Base-by-base conservation (phyloP, 2,888 invertebrate species). In the Aphodius granarius region DNA sequence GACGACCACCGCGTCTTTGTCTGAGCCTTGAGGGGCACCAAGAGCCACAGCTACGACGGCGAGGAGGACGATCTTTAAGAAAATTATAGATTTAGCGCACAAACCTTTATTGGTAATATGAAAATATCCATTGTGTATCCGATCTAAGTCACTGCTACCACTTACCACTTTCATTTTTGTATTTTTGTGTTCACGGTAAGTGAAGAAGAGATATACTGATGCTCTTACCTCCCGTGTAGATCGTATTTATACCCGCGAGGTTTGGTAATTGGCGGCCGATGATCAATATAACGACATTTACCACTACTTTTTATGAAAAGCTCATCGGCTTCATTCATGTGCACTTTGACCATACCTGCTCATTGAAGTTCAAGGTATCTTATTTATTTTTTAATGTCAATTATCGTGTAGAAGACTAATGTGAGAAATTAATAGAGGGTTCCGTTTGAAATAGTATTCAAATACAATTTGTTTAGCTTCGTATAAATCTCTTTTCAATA, bases 1-100 rank as follows among this genome's bases (percentile, higher is more conserved):
- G 72, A 91, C 79, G 78, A 92, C 88, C 82, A 90, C 89, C 2
- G 91, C 92, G 81, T 91, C 90, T 83, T 90, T 86, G 68, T 81
- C 80, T 70, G 79, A 66, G 79, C 78, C 77, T 83, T 84, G 81
- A 76, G 83, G 84, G 15, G 83, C 82, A 17, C 82, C 85, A 18
- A 82, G 43, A 64, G 83, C 83, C 18, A 81, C 75, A 17, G 83
- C 84, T 71, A 83, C 75, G 22, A 84, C 74, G 73, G 83, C 83
- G 76, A 80, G 81, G 22, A 84, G 77, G 73, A 79, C 80, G 76
- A 83, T 43, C 43, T 43, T 43, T 43, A 19, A 20, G 19, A 65
- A 65, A 65, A 17, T 65, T 2, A 62, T 63, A 66, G 22, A 23
- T 18, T 22, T 22, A 74, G 16, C 66, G 20, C 62, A 19, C 20